Conservation (phyloP, 2,888 invertebrate genomes). For the Heliconius ethilla region DNA sequence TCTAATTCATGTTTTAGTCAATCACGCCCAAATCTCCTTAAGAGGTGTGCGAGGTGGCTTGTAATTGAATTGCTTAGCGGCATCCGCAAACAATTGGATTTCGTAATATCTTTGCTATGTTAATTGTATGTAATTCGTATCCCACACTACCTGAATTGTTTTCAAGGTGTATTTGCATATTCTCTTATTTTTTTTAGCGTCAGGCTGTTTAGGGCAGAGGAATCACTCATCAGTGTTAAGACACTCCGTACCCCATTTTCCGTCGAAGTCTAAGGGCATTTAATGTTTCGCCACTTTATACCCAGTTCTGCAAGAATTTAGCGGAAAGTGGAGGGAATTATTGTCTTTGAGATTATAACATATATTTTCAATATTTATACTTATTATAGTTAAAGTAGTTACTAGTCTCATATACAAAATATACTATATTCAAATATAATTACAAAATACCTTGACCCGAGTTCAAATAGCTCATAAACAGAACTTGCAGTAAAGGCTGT, state of each 20-base stretch:
- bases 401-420: neutral
- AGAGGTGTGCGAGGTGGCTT: constrained; percentile 52
- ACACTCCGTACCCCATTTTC: no score
- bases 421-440: constrained; percentile 12
- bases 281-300: no score
- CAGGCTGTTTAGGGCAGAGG: no score
- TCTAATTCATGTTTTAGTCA: constrained; percentile 22
- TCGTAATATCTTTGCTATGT: constrained; percentile 63
- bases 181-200: neutral
- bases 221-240: no score
- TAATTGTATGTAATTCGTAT: constrained; percentile 69
- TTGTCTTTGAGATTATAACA: neutral
- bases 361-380: neutral
- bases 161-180: constrained; percentile 16
- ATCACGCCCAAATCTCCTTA: constrained; percentile 30
- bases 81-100: constrained; percentile 64
- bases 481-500: neutral
- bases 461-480: constrained; percentile 28
- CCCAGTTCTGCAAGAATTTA: no score
- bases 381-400: neutral
- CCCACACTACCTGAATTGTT: constrained; percentile 55
- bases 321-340: no score
- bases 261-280: no score
- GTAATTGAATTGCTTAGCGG: constrained; percentile 51
- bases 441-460: constrained; percentile 28